These are phyloP conservation scores for Eueremaeus valkanovi DNA, from an alignment of 2,888 invertebrate species.

Conservation along the genomic window DNA sequence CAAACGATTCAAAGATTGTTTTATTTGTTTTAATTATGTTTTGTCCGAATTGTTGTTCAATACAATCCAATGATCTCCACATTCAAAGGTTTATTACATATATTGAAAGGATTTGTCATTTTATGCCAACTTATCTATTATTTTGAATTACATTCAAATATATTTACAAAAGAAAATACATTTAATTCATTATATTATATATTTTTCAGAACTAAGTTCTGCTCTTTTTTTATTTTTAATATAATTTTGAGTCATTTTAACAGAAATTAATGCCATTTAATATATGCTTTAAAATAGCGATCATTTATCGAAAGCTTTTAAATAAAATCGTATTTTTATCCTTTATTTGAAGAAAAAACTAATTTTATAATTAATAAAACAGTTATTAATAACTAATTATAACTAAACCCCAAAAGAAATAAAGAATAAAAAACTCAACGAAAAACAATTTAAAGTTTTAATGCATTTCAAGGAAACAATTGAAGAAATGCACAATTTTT, in stretches of 20 bases:
- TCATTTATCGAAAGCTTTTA: background rate
- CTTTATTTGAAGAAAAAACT: background rate
- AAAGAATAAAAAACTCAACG: background rate
- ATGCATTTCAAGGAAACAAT: background rate
- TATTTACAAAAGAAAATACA: background rate
- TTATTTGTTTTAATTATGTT: background rate
- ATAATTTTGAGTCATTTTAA: too few relatives aligned
- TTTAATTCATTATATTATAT: background rate
- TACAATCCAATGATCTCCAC: conserved; percentile 23
- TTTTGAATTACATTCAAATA: background rate
- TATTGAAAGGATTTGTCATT: conserved; percentile 17
- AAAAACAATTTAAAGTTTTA: background rate
- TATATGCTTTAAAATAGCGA: background rate
- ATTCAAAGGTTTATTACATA: background rate
- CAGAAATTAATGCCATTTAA: background rate
- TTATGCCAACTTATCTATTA: background rate
- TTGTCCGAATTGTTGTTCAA: background rate
- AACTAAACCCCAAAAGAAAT: too few relatives aligned
- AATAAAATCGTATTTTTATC: background rate
- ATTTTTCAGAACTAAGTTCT: background rate
- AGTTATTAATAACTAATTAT: too few relatives aligned
- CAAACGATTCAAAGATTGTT: conserved; percentile 23
- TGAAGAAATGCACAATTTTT: background rate
- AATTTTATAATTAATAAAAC: background rate
- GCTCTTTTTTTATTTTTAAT: too few relatives aligned